phyloP scores from a whole-genome alignment of 2,113 vertebrate genomes.

The Trogon surrucura region DNA sequence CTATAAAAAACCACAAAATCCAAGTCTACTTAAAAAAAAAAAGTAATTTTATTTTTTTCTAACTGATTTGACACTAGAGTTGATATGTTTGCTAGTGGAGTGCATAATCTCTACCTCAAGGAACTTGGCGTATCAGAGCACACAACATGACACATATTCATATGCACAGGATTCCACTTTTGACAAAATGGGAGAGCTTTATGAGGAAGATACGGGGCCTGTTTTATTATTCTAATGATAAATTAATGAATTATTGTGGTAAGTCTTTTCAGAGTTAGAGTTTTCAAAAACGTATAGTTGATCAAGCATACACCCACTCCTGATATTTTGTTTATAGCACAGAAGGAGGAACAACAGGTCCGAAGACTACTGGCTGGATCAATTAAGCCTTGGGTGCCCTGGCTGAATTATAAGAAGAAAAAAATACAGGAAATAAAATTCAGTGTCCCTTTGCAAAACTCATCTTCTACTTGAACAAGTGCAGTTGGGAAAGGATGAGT shows the following conservation, averaged over 20 bases:
- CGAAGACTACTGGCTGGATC: background rate
- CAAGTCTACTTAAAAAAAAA: background rate
- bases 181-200: background rate
- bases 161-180: background rate
- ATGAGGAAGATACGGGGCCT: background rate
- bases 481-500: background rate
- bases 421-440: background rate
- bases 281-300: background rate
- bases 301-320: background rate
- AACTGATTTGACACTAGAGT: background rate
- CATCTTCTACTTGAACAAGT: slow-evolving; percentile 37
- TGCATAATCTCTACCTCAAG: background rate
- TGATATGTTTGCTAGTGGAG: background rate
- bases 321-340: background rate
- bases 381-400: background rate
- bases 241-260: background rate
- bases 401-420: background rate
- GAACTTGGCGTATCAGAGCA: background rate
- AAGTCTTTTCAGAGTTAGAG: background rate
- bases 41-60: background rate
- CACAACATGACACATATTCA: background rate
- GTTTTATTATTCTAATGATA: background rate
- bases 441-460: background rate
- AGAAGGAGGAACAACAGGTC: background rate
- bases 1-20: background rate